phyloP scores from a whole-genome alignment of 2,113 vertebrate genomes.

The Pterocles orientalis region DNA sequence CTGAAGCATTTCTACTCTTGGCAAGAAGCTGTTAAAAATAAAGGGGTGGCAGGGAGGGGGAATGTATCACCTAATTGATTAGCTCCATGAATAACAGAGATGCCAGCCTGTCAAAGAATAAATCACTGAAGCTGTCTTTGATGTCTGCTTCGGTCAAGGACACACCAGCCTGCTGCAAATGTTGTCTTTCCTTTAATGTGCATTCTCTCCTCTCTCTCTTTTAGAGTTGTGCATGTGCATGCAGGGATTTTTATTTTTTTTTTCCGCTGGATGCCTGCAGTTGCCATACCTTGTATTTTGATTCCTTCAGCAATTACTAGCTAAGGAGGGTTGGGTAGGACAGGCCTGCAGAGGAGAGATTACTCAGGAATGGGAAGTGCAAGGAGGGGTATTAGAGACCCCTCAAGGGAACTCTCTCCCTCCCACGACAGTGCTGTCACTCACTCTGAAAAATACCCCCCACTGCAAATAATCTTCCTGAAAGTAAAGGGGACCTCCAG shows the following conservation, averaged over 20 bases:
- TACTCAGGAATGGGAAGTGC: background rate
- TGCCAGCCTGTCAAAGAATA: conserved; percentile 56
- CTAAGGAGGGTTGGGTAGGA: background rate
- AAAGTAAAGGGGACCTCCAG: background rate
- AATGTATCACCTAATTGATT: conserved; percentile 64
- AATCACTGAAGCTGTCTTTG: conserved; percentile 64
- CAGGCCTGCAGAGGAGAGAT: conserved; percentile 7
- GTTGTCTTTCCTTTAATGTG: conserved; percentile 36
- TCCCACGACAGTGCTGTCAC: background rate
- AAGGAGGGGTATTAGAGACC: background rate
- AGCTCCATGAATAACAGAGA: conserved; percentile 54
- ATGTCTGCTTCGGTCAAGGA: conserved; percentile 52
- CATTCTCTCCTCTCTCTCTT: background rate
- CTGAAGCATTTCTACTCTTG: conserved; percentile 19
- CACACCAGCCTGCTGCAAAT: background rate
- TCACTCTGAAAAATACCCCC: background rate
- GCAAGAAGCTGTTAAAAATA: conserved; percentile 41
- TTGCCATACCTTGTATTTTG: conserved; percentile 2
- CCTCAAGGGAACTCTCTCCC: background rate
- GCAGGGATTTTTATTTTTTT: background rate
- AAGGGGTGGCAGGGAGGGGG: conserved; percentile 1
- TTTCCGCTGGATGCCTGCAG: background rate
- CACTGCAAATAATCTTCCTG: background rate
- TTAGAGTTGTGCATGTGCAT: background rate
- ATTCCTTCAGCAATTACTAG: background rate